Evolutionary conservation across 2,888 invertebrate species (phyloP).

Genomic region (Caenorhabditis doughertyi): DNA sequence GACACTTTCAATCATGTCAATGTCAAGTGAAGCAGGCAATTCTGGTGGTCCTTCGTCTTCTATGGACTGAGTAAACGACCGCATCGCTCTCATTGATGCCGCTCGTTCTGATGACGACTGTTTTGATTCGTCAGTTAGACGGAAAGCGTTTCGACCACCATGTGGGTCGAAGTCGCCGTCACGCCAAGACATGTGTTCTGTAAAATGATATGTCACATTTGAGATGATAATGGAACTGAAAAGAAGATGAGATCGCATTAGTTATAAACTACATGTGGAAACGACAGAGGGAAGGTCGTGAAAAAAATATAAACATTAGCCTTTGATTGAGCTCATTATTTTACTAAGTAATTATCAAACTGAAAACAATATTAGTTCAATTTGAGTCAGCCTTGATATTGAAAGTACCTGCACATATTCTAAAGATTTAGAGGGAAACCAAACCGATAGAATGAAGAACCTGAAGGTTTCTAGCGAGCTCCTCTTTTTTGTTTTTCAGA

Average conservation of each 20-base stretch:
- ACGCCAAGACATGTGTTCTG: conserved; percentile 42
- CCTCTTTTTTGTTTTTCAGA: neutral
- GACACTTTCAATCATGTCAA: conserved; percentile 71
- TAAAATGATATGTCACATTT: neutral
- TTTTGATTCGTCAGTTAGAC: conserved; percentile 58
- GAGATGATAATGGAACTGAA: neutral
- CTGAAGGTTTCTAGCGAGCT: no score
- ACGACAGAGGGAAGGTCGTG: no score
- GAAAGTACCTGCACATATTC: no score
- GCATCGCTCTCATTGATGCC: conserved; percentile 76
- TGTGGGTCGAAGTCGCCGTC: conserved; percentile 70
- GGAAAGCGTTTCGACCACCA: conserved; percentile 74
- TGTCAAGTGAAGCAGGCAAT: conserved; percentile 75
- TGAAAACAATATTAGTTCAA: no score
- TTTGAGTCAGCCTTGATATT: no score
- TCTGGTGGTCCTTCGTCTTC: conserved; percentile 76
- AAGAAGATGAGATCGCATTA: neutral
- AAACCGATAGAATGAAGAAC: no score
- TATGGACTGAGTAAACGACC: conserved; percentile 82
- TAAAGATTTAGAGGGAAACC: no score
- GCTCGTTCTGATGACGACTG: conserved; percentile 67
- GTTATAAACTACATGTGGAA: no score
- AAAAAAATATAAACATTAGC: no score
- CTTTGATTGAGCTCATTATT: no score
- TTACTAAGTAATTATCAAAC: no score